Base-by-base conservation (phyloP, 2,113 vertebrate genomes). In the Bufo bufo region DNA sequence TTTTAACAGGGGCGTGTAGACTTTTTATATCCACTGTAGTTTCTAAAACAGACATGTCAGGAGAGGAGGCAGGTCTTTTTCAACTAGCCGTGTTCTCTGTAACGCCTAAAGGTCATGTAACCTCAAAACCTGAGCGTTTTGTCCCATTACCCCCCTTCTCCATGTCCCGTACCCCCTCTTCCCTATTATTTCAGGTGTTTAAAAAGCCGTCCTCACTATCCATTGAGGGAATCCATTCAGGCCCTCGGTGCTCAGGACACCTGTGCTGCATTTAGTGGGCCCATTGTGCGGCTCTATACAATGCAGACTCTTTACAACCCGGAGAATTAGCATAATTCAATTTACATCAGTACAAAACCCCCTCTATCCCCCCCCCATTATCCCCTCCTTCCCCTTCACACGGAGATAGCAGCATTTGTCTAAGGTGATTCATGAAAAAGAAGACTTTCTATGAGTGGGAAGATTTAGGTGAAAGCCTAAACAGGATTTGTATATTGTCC, bases 291-390 rank as follows among this genome's bases (percentile, higher is more conserved):
- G 91, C 92, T 90, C 74, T 86, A 81, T 91, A 91, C 91, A 93
- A 92, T 63, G 59, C 93, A 92, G 91, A 92, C 94, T 95, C 95
- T 96, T 95, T 96, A 96, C 95, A 96, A 95, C 95, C 94, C 93
- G 93, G 94, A 91, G 93, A 95, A 97, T 97, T 97, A 97, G 95
- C 97, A 97, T 98, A 97, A 97, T 97, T 97, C 98, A 97, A 97
- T 96, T 95, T 94, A 95, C 96, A 97, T 97, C 96, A 97, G 96
- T 97, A 97, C 96, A 96, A 96, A 94, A 91, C 49, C 52, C 58
- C 94, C 95, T 95, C 95, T 95, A 94, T 96, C 95, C 94, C 95
- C 94, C 95, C 93, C 93, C 33, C 33, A 33, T 33, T 33, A 33
- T 33, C 95, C 94, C 95, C 94, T 94, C 93, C 93, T 92, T 95